Percentiles rank a stretch among this genome's conserved stretches.
phyloP scores from a whole-genome alignment of 2,113 vertebrate species.

The Alosa alosa region DNA sequence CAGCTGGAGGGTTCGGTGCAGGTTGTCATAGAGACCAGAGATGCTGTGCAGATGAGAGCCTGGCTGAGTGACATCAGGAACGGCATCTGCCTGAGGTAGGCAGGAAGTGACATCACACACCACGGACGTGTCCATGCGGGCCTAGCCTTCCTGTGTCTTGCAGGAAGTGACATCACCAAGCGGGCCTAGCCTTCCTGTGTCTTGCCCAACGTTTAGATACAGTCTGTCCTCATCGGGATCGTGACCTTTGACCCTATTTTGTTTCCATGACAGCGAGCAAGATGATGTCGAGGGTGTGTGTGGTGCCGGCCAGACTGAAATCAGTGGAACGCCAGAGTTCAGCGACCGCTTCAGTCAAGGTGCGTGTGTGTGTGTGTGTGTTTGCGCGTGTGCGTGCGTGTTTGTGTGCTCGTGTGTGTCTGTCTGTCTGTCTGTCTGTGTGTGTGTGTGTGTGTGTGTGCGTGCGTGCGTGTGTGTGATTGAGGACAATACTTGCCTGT shows the following conservation, averaged over 20 bases:
- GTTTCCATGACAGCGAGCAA: slow-evolving; percentile 67
- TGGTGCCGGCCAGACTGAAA: slow-evolving; percentile 73
- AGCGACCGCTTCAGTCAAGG: slow-evolving; percentile 84
- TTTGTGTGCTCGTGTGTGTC: slow-evolving; percentile 48
- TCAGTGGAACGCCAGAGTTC: slow-evolving; percentile 74
- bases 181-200: no score
- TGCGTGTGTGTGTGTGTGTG: slow-evolving; percentile 47
- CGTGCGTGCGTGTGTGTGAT: no score
- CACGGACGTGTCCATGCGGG: neutral
- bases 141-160: no score
- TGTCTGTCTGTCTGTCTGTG: slow-evolving; percentile 40
- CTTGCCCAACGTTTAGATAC: no score
- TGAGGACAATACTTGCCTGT: no score
- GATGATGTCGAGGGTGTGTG: slow-evolving; percentile 73
- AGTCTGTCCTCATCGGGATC: no score
- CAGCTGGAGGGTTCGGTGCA: slow-evolving; percentile 80
- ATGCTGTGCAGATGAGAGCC: slow-evolving; percentile 84
- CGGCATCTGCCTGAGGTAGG: slow-evolving; percentile 82
- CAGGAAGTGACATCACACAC: neutral
- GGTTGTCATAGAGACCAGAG: slow-evolving; percentile 85
- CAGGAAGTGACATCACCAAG: neutral
- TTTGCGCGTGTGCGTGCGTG: slow-evolving; percentile 49
- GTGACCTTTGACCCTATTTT: neutral
- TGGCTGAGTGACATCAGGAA: slow-evolving; percentile 90
- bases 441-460: slow-evolving; percentile 40